phyloP scores from a whole-genome alignment of 2,888 invertebrate species.

The Drosophila sordidapex region DNA sequence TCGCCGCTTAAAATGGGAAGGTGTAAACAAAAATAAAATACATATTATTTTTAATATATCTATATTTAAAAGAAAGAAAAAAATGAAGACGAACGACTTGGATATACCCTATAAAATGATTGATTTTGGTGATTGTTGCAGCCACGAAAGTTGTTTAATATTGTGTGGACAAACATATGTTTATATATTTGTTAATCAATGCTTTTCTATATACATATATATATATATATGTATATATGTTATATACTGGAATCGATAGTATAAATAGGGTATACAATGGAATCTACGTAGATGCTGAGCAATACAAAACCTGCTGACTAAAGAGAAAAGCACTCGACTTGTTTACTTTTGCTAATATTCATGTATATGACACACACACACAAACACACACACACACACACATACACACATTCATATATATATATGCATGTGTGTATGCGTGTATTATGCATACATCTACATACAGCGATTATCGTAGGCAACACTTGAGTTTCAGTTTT shows the following conservation, averaged over 20 bases:
- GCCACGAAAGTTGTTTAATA: not conserved
- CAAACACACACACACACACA: not conserved
- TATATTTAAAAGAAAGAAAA: constrained; percentile 18
- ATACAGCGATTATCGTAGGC: constrained; percentile 26
- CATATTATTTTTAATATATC: constrained; percentile 15
- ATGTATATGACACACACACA: constrained; percentile 8
- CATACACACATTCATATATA: not conserved
- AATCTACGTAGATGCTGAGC: constrained; percentile 12
- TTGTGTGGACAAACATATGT: not conserved
- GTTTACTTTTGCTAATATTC: constrained; percentile 30
- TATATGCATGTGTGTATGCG: not conserved
- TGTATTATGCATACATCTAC: not conserved
- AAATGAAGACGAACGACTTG: not conserved
- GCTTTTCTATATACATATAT: not conserved
- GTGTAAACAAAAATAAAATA: constrained; percentile 48
- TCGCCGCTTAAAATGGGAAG: constrained; percentile 30
- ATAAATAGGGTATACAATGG: constrained; percentile 5
- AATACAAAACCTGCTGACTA: constrained; percentile 36
- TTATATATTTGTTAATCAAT: not conserved
- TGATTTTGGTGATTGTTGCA: too few species aligned
- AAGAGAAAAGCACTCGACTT: constrained; percentile 25
- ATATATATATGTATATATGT: not conserved
- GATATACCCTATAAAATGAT: not conserved
- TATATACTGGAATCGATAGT: not conserved
- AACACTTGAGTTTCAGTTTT: constrained; percentile 40